A percentile compares a stretch with the other conserved stretches of the same genome.
These are phyloP conservation scores for Crocallis elinguaria DNA, from an alignment of 2,888 invertebrate genomes.

Conservation along the genomic window DNA sequence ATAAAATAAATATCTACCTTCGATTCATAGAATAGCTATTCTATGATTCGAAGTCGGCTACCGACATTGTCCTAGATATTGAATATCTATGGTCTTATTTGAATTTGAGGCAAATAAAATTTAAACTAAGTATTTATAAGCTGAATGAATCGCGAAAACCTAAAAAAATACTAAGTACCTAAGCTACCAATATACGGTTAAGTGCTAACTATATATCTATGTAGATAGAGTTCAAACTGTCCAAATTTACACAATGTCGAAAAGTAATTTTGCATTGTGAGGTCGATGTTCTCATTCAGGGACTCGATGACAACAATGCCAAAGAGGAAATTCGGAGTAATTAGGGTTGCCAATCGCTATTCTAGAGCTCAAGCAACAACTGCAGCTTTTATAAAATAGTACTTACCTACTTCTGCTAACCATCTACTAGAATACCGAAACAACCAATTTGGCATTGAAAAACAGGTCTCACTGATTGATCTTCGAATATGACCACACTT, in stretches of 20 bases:
- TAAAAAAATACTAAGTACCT: no score
- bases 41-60: no score
- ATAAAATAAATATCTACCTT: no score
- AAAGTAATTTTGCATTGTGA: slow-evolving; percentile 1
- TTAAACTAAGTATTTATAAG: no score
- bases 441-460: slow-evolving; percentile 1
- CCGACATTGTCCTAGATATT: no score
- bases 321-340: slow-evolving; percentile 1
- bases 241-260: not conserved
- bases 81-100: no score
- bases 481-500: not conserved
- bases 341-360: not conserved
- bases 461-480: not conserved
- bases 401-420: not conserved
- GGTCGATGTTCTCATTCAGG: slow-evolving; percentile 19
- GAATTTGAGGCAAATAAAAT: no score
- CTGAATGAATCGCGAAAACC: no score
- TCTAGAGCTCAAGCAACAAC: not conserved
- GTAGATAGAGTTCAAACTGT: not conserved
- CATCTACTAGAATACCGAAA: no score
- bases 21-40: no score
- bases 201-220: no score
- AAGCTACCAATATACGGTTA: no score
- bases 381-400: not conserved
- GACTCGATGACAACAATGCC: slow-evolving; percentile 5